Conservation (phyloP, 2,113 vertebrate genomes). For the Mastomys natalensis region DNA sequence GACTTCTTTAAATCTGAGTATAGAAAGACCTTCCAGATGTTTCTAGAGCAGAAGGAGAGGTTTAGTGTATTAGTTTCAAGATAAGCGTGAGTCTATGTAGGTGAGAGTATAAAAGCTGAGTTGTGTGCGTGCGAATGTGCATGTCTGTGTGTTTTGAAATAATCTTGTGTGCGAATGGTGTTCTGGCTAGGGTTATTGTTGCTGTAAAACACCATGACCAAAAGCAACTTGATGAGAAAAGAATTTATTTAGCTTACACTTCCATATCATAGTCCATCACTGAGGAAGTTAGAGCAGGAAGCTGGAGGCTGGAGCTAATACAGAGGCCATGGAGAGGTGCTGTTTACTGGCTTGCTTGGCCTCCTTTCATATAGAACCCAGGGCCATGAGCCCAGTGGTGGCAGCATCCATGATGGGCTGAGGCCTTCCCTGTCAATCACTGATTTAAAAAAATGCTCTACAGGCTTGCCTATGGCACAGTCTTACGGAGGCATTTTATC, state of each 20-base stretch:
- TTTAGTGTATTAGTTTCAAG: neutral
- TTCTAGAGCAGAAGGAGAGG: conserved; percentile 41
- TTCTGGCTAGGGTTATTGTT: neutral
- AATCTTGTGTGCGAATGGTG: neutral
- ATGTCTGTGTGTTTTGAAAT: neutral
- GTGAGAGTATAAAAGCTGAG: conserved; percentile 2
- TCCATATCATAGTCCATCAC: neutral
- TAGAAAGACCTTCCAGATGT: conserved; percentile 39
- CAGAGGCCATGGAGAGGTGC: neutral
- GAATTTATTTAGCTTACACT: neutral
- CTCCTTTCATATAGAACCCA: neutral
- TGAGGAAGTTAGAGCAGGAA: neutral
- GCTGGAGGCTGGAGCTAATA: no score
- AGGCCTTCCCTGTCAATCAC: neutral
- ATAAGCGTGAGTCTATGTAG: conserved; percentile 26
- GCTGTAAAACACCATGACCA: neutral
- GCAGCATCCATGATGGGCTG: neutral
- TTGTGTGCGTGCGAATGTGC: neutral
- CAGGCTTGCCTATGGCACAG: neutral
- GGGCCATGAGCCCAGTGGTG: neutral
- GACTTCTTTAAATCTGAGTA: conserved; percentile 41
- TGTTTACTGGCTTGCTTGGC: neutral
- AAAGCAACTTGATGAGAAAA: neutral
- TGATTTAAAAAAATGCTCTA: neutral
- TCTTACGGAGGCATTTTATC: neutral